phyloP scores from a whole-genome alignment of 2,797 vertebrate genomes.

The Hypotaenidia philippensis region DNA sequence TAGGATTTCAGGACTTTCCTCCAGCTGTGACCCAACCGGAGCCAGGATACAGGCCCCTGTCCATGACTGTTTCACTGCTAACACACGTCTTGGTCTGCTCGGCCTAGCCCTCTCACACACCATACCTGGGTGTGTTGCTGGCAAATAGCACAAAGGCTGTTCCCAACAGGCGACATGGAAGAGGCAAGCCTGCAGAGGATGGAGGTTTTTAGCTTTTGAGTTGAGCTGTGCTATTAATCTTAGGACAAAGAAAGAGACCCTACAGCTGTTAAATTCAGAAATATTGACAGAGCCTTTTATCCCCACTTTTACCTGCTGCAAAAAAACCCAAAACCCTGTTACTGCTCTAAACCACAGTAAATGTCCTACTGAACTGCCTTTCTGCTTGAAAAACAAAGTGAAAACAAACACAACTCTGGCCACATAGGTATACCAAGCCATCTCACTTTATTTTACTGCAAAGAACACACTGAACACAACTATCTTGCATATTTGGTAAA shows the following conservation, averaged over 20 bases:
- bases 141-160: background rate
- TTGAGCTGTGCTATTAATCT: background rate
- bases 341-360: background rate
- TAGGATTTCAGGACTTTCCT: background rate
- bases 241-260: background rate
- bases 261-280: background rate
- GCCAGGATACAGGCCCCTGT: background rate
- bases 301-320: background rate
- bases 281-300: background rate
- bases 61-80: background rate
- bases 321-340: background rate
- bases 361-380: background rate
- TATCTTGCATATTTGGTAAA: background rate
- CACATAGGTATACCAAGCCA: background rate
- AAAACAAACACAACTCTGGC: background rate
- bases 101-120: fast-evolving
- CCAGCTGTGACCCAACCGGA: background rate
- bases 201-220: background rate
- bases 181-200: background rate
- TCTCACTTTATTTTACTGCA: background rate
- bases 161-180: fast-evolving
- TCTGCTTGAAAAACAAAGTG: background rate
- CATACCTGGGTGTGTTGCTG: background rate
- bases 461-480: background rate
- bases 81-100: background rate